A percentile compares a stretch with the other conserved stretches of the same genome.
These are phyloP conservation scores for Cydia amplana DNA, from an alignment of 1,140 invertebrate species.

Conservation along the genomic window DNA sequence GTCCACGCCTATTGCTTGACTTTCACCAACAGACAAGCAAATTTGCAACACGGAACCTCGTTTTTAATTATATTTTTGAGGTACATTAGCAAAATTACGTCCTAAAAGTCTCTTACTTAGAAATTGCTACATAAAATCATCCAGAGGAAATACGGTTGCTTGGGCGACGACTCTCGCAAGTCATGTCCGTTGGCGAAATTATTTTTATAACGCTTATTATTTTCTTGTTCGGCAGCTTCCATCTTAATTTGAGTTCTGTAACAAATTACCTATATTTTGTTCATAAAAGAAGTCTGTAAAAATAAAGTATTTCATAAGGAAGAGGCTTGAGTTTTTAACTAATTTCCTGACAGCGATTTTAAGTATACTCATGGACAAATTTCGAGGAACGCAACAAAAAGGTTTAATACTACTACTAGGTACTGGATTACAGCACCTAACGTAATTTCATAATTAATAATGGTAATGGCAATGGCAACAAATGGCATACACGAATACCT, in stretches of 20 bases:
- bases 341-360: slow-evolving; percentile 1
- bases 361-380: no score
- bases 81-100: slow-evolving; percentile 28
- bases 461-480: no score
- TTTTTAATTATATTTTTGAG: slow-evolving; percentile 30
- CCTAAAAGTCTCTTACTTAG: slow-evolving; percentile 22
- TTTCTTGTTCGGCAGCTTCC: slow-evolving; percentile 45
- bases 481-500: no score
- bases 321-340: neutral
- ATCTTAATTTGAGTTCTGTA: slow-evolving; percentile 60
- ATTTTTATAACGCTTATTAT: slow-evolving; percentile 38
- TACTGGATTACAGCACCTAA: no score
- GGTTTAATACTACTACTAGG: no score
- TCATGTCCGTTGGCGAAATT: slow-evolving; percentile 27
- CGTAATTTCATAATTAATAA: no score
- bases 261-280: slow-evolving; percentile 57
- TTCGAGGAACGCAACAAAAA: no score
- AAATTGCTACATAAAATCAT: slow-evolving; percentile 16
- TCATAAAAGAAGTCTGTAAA: slow-evolving; percentile 49
- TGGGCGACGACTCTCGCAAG: slow-evolving; percentile 22
- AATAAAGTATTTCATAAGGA: slow-evolving; percentile 54
- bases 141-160: slow-evolving; percentile 22
- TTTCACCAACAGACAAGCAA: neutral
- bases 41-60: neutral
- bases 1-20: neutral